phyloP scores from a whole-genome alignment of 2,888 invertebrate genomes.

The Cistogaster globosa region DNA sequence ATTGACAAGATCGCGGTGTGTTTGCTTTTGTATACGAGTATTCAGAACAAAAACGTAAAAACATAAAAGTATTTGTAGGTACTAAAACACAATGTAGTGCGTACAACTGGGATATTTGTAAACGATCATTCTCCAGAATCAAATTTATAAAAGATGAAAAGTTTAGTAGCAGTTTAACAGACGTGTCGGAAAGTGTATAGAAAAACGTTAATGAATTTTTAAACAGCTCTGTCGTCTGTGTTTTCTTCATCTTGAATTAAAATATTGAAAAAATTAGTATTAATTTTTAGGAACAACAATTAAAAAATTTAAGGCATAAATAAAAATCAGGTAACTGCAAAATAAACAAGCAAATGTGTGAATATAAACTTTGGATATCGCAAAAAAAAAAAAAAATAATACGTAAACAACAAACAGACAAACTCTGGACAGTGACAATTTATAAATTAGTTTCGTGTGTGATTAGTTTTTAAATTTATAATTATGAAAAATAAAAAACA shows the following conservation, averaged over 20 bases:
- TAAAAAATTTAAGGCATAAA: slow-evolving; percentile 7
- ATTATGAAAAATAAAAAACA: neutral
- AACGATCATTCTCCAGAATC: slow-evolving; percentile 7
- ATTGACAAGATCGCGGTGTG: slow-evolving; percentile 27
- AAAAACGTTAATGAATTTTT: slow-evolving; percentile 39
- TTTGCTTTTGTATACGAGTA: slow-evolving; percentile 15
- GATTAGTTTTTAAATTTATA: neutral
- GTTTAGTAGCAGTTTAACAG: slow-evolving; percentile 39
- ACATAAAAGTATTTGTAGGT: neutral
- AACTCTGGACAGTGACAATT: slow-evolving; percentile 1
- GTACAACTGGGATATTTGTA: neutral
- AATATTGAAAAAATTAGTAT: slow-evolving; percentile 15
- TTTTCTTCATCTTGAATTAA: slow-evolving; percentile 2
- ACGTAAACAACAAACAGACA: neutral
- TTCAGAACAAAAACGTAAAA: slow-evolving; percentile 4
- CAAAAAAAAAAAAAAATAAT: neutral
- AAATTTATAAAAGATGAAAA: slow-evolving; percentile 58
- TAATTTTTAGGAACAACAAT: slow-evolving; percentile 30
- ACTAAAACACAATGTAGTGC: neutral
- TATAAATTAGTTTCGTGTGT: slow-evolving; percentile 31
- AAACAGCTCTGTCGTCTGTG: slow-evolving; percentile 50
- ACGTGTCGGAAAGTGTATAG: slow-evolving; percentile 64
- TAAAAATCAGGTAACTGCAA: slow-evolving; percentile 43
- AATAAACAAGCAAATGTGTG: neutral
- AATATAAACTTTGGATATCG: neutral